Evolutionary conservation across 2,888 invertebrate species (phyloP).

Genomic region (Zygogramma bicolorata): DNA sequence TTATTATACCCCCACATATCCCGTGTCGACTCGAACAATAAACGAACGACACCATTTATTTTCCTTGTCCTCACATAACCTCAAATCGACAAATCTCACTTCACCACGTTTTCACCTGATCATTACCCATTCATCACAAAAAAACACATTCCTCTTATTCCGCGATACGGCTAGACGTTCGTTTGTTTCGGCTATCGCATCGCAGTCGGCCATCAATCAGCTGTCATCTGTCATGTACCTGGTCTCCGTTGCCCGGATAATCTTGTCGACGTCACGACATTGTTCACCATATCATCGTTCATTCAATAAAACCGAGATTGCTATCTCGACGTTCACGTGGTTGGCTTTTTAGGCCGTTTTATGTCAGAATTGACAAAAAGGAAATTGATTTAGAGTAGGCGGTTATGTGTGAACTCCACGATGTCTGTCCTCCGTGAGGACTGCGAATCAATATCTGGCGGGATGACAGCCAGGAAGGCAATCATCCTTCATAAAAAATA

Average conservation of each 20-base stretch:
- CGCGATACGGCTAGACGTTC: background rate
- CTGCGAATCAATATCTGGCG: too few relatives aligned
- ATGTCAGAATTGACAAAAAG: too few relatives aligned
- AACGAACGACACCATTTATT: too few relatives aligned
- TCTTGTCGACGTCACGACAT: conserved; percentile 25
- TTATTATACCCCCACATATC: too few relatives aligned
- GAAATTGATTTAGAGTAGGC: too few relatives aligned
- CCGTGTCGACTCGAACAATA: too few relatives aligned
- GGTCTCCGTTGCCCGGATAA: conserved; percentile 33
- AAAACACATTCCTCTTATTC: background rate
- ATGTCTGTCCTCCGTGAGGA: too few relatives aligned
- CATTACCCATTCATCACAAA: background rate
- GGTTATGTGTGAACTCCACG: too few relatives aligned
- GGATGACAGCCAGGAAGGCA: too few relatives aligned
- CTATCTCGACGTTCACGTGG: conserved; percentile 11
- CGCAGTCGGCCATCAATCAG: conserved; percentile 40
- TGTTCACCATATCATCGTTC: conserved; percentile 35
- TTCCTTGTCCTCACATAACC: background rate
- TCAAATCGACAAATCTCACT: background rate
- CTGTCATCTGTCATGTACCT: conserved; percentile 46
- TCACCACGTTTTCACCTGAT: background rate
- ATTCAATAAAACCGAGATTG: conserved; percentile 37
- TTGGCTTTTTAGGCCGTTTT: too few relatives aligned
- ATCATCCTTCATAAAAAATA: too few relatives aligned
- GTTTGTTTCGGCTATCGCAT: conserved; percentile 25